Evolutionary conservation across 1,140 invertebrate species (phyloP).

Genomic region (Prorops nasuta): DNA sequence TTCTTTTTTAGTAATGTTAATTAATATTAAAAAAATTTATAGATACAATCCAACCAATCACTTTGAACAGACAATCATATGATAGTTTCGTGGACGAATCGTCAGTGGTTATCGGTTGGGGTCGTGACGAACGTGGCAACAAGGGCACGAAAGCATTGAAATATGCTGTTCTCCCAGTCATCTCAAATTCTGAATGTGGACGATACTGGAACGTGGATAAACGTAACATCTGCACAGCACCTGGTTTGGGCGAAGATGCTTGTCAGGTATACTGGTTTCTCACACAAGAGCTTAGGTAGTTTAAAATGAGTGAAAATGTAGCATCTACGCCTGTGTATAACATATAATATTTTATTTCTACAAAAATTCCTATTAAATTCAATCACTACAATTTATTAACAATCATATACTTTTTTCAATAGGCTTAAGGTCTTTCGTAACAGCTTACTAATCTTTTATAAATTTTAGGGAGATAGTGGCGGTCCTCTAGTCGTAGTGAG

Average conservation of each 20-base stretch:
- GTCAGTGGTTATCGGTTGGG: conserved; percentile 20
- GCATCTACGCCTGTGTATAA: too few species aligned
- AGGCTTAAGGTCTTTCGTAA: too few species aligned
- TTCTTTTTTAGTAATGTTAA: neutral
- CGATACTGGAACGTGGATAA: conserved; percentile 14
- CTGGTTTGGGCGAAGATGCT: conserved; percentile 12
- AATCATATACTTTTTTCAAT: too few species aligned
- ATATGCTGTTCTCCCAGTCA: conserved; percentile 19
- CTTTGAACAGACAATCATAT: neutral
- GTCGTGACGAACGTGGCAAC: conserved; percentile 3
- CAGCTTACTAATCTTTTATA: too few species aligned
- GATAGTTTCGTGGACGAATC: conserved; percentile 3
- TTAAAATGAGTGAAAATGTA: too few species aligned
- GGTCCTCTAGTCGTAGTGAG: conserved; percentile 22
- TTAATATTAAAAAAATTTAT: neutral
- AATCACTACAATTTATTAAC: too few species aligned
- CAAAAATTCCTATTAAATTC: too few species aligned
- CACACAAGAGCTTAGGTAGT: too few species aligned
- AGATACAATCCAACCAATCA: conserved; percentile 22
- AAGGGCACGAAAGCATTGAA: conserved; percentile 15
- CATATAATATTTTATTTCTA: too few species aligned
- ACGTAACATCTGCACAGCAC: conserved; percentile 21
- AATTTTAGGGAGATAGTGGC: conserved; percentile 29
- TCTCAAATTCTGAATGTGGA: conserved; percentile 21
- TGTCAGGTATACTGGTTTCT: too few species aligned